Evolutionary conservation across 2,113 vertebrate species (phyloP), one percentile per base, ranked within the genome.

Genomic region (Thunnus maccoyii): DNA sequence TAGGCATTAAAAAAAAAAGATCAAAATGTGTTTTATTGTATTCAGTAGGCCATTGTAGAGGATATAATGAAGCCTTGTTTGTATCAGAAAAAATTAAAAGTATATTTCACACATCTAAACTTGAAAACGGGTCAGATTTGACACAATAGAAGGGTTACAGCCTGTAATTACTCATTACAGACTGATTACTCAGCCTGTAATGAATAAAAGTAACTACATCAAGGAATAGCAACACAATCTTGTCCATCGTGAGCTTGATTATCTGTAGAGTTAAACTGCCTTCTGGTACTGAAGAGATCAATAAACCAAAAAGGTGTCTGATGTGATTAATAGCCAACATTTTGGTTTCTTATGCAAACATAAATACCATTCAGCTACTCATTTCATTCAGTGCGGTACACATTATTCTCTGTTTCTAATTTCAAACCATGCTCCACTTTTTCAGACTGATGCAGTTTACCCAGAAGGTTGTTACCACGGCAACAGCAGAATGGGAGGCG

Each of bases 401-500:
- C 72, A 82, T 83, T 80, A 80, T 92, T 89, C 84, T 84, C 56
- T 79, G 68, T 84, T 90, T 91, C 84, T 92, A 88, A 94, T 95
- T 93, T 95, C 86, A 93, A 95, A 89, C 81, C 75, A 41, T 91
- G 94, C 81, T 93, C 92, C 65, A 91, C 88, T 89, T 93, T 86
- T 93, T 89, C 82, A 90, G 72, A 91, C 86, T 62, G 89, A 85
- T 82, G 87, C 90, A 74, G 87, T 92, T 93, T 94, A 94, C 80
- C 90, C 89, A 89, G 90, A 92, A 92, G 89, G 83, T 87, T 94
- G 94, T 95, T 94, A 66, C 93, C 94, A 93, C 30, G 88, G 93
- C 87, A 95, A 94, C 92, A 79, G 72, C 73, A 76, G 78, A 61
- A 88, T 16, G 66, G 84, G 90, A 92, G 91, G 80, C 76, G 73